Percentiles rank a stretch among this genome's conserved stretches.
phyloP scores from a whole-genome alignment of 2,888 invertebrate species.

The Cryptocephalus primarius region DNA sequence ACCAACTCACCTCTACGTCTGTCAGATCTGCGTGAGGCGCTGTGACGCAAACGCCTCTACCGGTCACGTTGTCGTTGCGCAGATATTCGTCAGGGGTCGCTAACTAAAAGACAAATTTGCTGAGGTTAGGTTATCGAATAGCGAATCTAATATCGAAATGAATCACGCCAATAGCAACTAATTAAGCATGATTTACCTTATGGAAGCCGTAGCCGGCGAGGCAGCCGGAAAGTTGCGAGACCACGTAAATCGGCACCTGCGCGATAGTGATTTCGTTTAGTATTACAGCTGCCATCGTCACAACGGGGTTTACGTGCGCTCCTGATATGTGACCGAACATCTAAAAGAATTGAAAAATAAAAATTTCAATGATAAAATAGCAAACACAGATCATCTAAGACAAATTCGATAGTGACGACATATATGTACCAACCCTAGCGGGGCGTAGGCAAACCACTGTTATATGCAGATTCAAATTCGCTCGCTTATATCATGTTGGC shows the following conservation, averaged over 20 bases:
- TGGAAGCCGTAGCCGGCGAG: conserved; percentile 52
- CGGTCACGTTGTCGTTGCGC: conserved; percentile 11
- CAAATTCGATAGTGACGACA: too few relatives aligned
- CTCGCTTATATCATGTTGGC: too few relatives aligned
- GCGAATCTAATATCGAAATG: too few relatives aligned
- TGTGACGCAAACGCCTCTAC: conserved; percentile 21
- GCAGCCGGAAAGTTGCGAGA: conserved; percentile 55
- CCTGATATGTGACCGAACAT: conserved; percentile 68
- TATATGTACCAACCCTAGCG: too few relatives aligned
- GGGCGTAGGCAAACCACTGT: too few relatives aligned
- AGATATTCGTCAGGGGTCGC: conserved; percentile 6
- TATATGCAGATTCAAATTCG: too few relatives aligned
- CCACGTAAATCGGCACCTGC: conserved; percentile 47
- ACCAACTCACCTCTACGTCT: conserved; percentile 17
- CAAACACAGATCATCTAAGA: too few relatives aligned
- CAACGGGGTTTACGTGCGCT: conserved; percentile 68
- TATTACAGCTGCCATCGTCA: conserved; percentile 53
- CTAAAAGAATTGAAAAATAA: conserved; percentile 30
- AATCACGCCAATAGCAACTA: too few relatives aligned
- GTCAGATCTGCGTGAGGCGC: conserved; percentile 19
- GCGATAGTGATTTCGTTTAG: conserved; percentile 43
- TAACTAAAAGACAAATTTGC: too few relatives aligned
- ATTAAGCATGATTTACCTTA: too few relatives aligned
- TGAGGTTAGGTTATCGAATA: too few relatives aligned
- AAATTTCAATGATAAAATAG: too few relatives aligned